Conservation (phyloP, 2,797 vertebrate species). For the Mareca strepera region DNA sequence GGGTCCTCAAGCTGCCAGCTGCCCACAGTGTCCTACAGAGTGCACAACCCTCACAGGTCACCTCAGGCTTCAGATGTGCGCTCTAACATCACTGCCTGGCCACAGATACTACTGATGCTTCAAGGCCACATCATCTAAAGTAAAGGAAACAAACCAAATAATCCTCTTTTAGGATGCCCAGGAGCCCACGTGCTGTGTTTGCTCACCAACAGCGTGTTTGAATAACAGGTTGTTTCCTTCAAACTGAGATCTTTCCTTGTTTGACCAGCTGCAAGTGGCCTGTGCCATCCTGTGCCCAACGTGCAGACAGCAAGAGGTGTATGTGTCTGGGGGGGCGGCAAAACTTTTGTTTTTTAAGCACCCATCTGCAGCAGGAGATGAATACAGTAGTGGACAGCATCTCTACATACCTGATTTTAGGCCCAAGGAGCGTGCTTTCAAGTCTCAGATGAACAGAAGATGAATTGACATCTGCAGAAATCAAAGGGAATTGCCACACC, state of each 20-base stretch:
- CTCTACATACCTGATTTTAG: not conserved
- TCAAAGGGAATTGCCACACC: no score
- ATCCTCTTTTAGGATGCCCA: not conserved
- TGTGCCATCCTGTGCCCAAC: not conserved
- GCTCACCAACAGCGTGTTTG: not conserved
- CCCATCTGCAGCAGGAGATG: not conserved
- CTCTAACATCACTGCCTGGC: not conserved
- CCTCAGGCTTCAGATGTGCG: not conserved
- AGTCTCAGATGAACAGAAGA: not conserved
- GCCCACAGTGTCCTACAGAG: conserved; percentile 77
- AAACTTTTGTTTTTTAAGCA: not conserved
- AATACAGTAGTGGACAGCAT: not conserved
- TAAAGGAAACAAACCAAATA: not conserved
- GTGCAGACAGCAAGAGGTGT: not conserved
- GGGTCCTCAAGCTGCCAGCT: conserved; percentile 75
- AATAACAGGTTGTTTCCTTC: not conserved
- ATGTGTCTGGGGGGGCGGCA: not conserved
- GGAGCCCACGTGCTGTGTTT: not conserved
- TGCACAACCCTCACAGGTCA: not conserved
- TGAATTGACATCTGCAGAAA: not conserved
- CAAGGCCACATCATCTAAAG: not conserved
- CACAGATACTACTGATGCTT: fast-evolving
- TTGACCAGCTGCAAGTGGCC: not conserved
- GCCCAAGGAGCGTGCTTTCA: not conserved
- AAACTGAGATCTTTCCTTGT: not conserved